Evolutionary conservation across 2,888 invertebrate genomes (phyloP), one percentile per base, ranked within the genome.

Genomic region (Apamea monoglypha): DNA sequence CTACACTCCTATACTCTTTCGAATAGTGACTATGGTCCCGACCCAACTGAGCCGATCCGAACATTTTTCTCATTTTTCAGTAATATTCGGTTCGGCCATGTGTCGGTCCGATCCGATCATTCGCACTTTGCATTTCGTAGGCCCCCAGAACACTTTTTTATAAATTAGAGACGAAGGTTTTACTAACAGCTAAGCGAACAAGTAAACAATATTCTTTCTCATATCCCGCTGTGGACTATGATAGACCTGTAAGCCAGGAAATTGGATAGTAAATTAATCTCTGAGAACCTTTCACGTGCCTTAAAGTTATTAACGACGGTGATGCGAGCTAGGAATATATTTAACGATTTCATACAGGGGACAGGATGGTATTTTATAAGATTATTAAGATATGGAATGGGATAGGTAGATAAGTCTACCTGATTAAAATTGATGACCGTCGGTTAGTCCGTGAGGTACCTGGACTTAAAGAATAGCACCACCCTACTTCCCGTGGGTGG

Each of bases 181-280:
- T n/a, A 8, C n/a, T n/a, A n/a, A n/a, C 1, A 40, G n/a, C 1
- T 40, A 40, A 56, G 12, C 3, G n/a, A 36, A n/a, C 2, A 71
- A 72, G 4, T 0, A n/a, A 44, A 56, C 14, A 18, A 59, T 59
- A 6, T 18, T 29, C 3, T 32, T 40, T 40, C 18, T 4, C 18
- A 29, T 25, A 1, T n/a, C 8, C 21, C 5, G 8, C 3, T 5
- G 7, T 53, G n/a, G 5, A 8, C 14, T 36, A 18, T 44, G 16
- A 36, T n/a, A 32, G 25, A 10, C 53, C 8, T 10, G 2, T 53
- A 12, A 40, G 16, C n/a, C 6, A 10, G n/a, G 21, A 67, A 59
- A 67, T 77, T 59, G 67, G 5, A 67, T 53, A 47, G 14, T 59
- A 36, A 77, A 36, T 67, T 12, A 59, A 40, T 40, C 21, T 56